Percentiles rank a stretch among this genome's conserved stretches.
Conservation (phyloP, 2,113 vertebrate species). For the Isichthys henryi region DNA sequence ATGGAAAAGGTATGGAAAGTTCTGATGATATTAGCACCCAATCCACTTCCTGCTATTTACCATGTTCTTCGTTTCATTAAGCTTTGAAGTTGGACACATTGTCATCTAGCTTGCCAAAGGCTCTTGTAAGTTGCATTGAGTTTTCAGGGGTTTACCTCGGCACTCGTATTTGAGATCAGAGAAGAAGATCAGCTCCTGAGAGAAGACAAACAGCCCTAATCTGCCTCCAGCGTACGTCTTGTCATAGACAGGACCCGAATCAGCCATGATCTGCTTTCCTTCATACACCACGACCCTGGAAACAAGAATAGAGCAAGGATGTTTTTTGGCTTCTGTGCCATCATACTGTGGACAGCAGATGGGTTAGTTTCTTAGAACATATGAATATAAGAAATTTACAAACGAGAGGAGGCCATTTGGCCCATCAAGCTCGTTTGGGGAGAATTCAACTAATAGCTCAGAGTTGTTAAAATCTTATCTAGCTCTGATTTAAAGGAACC, state of each 20-base stretch:
- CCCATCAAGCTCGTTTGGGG: not conserved
- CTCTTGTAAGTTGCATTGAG: not conserved
- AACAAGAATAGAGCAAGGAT: constrained; percentile 13
- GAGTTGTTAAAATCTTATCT: too few species aligned
- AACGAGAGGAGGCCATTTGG: not conserved
- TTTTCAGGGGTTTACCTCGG: constrained; percentile 72
- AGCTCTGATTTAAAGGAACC: too few species aligned
- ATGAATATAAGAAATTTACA: not conserved
- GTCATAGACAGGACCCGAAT: constrained; percentile 91
- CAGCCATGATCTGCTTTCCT: constrained; percentile 95
- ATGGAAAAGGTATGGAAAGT: not conserved
- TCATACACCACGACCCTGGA: constrained; percentile 89
- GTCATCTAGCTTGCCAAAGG: not conserved
- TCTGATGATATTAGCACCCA: not conserved
- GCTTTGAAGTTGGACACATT: not conserved
- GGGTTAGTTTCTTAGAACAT: not conserved
- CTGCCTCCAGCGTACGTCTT: constrained; percentile 86
- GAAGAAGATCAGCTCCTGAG: constrained; percentile 96
- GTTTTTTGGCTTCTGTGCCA: not conserved
- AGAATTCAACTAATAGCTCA: too few species aligned
- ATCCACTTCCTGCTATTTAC: not conserved
- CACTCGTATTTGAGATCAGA: constrained; percentile 98
- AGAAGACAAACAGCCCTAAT: constrained; percentile 95
- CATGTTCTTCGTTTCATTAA: not conserved
- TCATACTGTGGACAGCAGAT: not conserved